Base-by-base conservation (phyloP, 2,113 vertebrate genomes). In the Carollia perspicillata region DNA sequence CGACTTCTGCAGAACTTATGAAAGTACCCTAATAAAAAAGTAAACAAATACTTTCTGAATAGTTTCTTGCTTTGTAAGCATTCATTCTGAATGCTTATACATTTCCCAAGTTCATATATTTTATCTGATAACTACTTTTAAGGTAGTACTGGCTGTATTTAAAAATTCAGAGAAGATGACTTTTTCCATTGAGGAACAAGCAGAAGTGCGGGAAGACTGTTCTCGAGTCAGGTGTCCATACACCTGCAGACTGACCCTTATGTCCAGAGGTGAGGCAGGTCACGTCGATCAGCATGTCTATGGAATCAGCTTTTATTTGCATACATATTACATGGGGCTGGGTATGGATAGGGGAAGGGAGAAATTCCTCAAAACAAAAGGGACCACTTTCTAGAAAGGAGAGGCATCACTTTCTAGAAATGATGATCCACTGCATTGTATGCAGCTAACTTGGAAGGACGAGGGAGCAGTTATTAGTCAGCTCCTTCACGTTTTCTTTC, bases 1-100 rank as follows among this genome's bases (percentile, higher is more conserved):
- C 55, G 89, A 60, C 30, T 71, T 86, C 77, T 72, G 1, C 69
- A 40, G 35, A 95, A 85, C 20, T 81, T 94, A 81, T 44, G 17
- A 35, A 89, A 40, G 13, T 30, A 72, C 10, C 1, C 16, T 72
- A 75, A 2, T 58, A 23, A 51, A 60, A 84, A 79, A 71, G 58
- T 89, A 83, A 94, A 72, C 3, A 22, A 86, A 84, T 37, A 91
- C 30, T 88, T 83, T 83, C 40, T 77, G 35, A 84, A 60, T 44
- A 66, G 35, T 42, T 95, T 95, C 51, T 81, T 90, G 4, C 60
- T 81, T 94, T 92, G 55, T 75, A 87, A 88, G 78, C 33, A 63
- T 84, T 95, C 84, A 65, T n/a, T 63, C 47, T 68, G 40, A 89
- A 85, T 26, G 66, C 74, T 91, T 91, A 94, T 68, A 91, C 78